A percentile compares a stretch with the other conserved stretches of the same genome.
Conservation (phyloP, 2,888 invertebrate genomes). For the Pristionchus japonicus region DNA sequence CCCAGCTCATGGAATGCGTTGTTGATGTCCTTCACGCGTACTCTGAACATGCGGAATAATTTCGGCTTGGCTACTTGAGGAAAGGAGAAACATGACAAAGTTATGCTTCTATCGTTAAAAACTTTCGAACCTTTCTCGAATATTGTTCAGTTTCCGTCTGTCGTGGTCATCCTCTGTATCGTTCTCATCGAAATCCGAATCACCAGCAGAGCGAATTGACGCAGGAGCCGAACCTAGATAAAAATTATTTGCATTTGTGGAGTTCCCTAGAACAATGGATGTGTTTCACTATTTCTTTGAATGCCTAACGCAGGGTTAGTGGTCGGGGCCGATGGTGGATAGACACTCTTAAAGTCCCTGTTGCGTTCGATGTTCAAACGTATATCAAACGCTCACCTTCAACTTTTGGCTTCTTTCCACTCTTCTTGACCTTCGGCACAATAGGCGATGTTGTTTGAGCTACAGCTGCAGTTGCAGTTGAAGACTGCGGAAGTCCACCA, state of each 20-base stretch:
- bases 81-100: too few species aligned
- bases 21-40: conserved; percentile 98
- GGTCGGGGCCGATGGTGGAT: too few species aligned
- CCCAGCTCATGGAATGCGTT: conserved; percentile 98
- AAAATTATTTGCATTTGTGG: not conserved
- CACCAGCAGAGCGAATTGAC: not conserved
- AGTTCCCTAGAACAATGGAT: too few species aligned
- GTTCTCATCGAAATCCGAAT: conserved; percentile 62
- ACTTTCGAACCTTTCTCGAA: conserved; percentile 88
- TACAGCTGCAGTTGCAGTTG: not conserved
- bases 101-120: too few species aligned
- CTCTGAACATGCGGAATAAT: conserved; percentile 81
- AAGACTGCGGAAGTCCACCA: not conserved
- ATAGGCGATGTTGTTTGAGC: not conserved
- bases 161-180: conserved; percentile 88
- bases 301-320: too few species aligned
- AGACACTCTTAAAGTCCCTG: too few species aligned
- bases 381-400: not conserved
- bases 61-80: too few species aligned
- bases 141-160: conserved; percentile 97
- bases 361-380: not conserved
- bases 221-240: not conserved
- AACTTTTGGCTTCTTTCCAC: not conserved
- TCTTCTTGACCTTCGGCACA: not conserved
- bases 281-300: too few species aligned